Evolutionary conservation across 2,888 invertebrate species (phyloP).

Genomic region (Heliconius erato): DNA sequence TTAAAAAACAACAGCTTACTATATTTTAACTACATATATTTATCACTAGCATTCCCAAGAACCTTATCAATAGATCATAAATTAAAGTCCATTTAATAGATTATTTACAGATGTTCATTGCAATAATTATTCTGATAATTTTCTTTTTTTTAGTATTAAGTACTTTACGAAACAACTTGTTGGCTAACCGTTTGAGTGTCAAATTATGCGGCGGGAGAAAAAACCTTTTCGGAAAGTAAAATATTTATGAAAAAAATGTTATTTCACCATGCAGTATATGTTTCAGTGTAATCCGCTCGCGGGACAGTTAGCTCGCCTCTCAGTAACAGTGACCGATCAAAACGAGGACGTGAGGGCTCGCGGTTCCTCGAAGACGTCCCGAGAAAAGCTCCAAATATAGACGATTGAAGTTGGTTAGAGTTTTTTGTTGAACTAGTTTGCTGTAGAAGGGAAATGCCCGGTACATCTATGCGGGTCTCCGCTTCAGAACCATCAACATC

Average conservation of each 20-base stretch:
- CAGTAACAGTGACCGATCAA: conserved; percentile 63
- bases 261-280: conserved; percentile 66
- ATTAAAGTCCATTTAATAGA: neutral
- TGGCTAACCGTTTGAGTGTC: too few relatives aligned
- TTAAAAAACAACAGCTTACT: neutral
- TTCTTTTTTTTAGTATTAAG: too few relatives aligned
- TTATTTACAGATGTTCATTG: too few relatives aligned
- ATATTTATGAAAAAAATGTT: neutral
- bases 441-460: neutral
- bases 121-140: too few relatives aligned
- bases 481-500: conserved; percentile 17
- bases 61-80: neutral
- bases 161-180: too few relatives aligned
- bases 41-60: neutral
- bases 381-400: conserved; percentile 4
- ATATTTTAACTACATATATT: neutral
- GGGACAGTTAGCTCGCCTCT: conserved; percentile 67
- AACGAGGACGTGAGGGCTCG: conserved; percentile 60
- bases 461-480: neutral
- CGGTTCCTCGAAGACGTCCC: conserved; percentile 32
- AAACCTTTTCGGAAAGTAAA: neutral
- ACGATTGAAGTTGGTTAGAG: conserved; percentile 19
- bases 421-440: conserved; percentile 8
- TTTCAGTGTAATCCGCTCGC: conserved; percentile 70
- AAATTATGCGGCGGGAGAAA: neutral